Conservation (phyloP, 1,140 invertebrate species). For the Latrodectus geometricus region DNA sequence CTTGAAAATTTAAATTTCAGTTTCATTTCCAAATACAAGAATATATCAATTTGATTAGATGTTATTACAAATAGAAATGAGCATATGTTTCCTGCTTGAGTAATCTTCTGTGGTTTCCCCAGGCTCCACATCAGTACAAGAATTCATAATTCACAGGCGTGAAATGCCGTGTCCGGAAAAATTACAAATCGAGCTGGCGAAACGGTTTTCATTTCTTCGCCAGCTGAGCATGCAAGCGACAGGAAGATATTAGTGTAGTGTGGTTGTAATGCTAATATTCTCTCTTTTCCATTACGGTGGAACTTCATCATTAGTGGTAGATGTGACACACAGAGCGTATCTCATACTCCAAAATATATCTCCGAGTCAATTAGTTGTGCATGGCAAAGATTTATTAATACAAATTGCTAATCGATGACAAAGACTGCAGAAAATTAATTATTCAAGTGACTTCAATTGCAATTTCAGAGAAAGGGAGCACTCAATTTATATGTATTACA, state of each 20-base stretch:
- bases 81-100: no score
- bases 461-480: neutral
- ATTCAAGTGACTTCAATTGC: neutral
- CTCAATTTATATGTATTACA: neutral
- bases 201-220: neutral
- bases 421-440: conserved; percentile 43
- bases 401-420: conserved; percentile 26
- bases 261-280: conserved; percentile 34
- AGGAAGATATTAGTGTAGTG: conserved; percentile 36
- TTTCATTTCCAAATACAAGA: no score
- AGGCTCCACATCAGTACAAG: neutral
- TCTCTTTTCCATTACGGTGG: conserved; percentile 38
- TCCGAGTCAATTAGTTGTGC: conserved; percentile 49
- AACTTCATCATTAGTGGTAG: conserved; percentile 24
- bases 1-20: no score
- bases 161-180: neutral
- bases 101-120: neutral
- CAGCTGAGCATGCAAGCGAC: conserved; percentile 19
- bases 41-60: no score
- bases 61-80: no score
- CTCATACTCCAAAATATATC: conserved; percentile 20
- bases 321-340: neutral
- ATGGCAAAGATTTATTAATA: conserved; percentile 57
- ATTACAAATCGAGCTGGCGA: neutral
- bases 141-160: neutral